A percentile compares a stretch with the other conserved stretches of the same genome.
phyloP scores from a whole-genome alignment of 92 coral and sea anemone genomes.

The Palythoa caribaeorum region DNA sequence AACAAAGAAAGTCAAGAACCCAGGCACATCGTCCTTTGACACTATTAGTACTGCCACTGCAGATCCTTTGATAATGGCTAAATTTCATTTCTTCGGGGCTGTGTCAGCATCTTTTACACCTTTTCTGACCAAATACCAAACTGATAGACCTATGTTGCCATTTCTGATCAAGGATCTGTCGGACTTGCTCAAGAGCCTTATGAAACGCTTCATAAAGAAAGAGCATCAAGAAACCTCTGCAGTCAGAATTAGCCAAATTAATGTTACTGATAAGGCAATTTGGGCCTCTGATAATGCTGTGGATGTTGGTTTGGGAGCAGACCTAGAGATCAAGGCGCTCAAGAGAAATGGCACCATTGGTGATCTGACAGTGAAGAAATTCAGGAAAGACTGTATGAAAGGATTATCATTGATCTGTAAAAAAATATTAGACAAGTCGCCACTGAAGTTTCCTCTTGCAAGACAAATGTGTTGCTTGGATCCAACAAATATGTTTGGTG shows the following conservation, averaged over 20 bases:
- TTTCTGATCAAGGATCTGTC: slow-evolving; percentile 33
- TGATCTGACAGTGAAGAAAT: slow-evolving; percentile 29
- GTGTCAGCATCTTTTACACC: not conserved
- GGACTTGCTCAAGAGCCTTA: slow-evolving; percentile 12
- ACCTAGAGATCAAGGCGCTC: slow-evolving; percentile 17
- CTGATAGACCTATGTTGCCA: slow-evolving; percentile 25
- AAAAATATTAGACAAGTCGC: slow-evolving; percentile 15
- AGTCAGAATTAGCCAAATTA: slow-evolving; percentile 6
- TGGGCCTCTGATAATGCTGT: slow-evolving; percentile 6
- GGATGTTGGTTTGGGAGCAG: slow-evolving; percentile 9
- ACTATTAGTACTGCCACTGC: not conserved
- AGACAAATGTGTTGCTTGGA: slow-evolving; percentile 24
- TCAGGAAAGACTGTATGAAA: slow-evolving; percentile 35
- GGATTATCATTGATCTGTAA: slow-evolving; percentile 7
- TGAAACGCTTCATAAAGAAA: slow-evolving; percentile 18
- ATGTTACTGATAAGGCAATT: not conserved
- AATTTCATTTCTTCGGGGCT: not conserved
- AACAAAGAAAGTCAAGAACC: slow-evolving; percentile 18
- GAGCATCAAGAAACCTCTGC: slow-evolving; percentile 30
- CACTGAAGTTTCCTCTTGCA: slow-evolving; percentile 12
- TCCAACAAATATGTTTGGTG: slow-evolving; percentile 27
- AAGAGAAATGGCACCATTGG: slow-evolving; percentile 24
- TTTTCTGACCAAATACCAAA: slow-evolving; percentile 17
- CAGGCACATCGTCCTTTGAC: slow-evolving; percentile 12
- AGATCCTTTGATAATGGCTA: slow-evolving; percentile 1